These are phyloP conservation scores for Eremobia ochroleuca DNA, from an alignment of 2,888 invertebrate species.

Conservation along the genomic window DNA sequence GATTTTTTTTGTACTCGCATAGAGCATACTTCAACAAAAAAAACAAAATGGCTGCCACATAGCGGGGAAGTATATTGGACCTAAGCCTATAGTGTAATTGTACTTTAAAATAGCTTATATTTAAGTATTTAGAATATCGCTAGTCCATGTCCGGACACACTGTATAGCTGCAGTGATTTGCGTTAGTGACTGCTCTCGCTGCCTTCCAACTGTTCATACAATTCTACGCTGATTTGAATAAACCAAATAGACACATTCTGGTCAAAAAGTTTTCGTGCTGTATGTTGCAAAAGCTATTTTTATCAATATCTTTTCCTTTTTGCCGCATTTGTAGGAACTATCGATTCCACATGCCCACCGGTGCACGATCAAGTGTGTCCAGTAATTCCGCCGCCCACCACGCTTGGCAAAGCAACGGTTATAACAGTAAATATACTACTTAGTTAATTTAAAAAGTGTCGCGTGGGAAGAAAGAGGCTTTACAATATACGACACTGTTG, in stretches of 20 bases:
- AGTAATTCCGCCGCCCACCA: neutral
- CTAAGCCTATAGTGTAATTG: no score
- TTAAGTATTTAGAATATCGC: no score
- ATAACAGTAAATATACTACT: neutral
- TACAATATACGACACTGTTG: no score
- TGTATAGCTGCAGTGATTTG: neutral
- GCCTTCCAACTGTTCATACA: neutral
- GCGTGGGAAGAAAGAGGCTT: neutral
- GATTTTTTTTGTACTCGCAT: no score
- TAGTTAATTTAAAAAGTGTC: neutral
- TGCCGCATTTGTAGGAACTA: neutral
- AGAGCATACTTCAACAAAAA: no score
- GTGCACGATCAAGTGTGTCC: neutral
- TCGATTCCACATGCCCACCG: neutral
- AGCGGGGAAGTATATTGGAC: no score
- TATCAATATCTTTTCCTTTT: constrained; percentile 1
- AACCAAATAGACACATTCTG: constrained; percentile 11
- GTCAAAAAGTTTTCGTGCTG: neutral
- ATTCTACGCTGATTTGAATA: constrained; percentile 6
- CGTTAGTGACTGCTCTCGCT: neutral
- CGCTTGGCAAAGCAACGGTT: neutral
- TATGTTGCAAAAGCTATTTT: neutral
- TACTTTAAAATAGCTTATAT: no score
- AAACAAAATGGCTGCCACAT: no score
- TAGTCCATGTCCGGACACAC: no score